A percentile compares a stretch with the other conserved stretches of the same genome.
Evolutionary conservation across 2,888 invertebrate genomes (phyloP).

Genomic region (Phyllotreta striolata): DNA sequence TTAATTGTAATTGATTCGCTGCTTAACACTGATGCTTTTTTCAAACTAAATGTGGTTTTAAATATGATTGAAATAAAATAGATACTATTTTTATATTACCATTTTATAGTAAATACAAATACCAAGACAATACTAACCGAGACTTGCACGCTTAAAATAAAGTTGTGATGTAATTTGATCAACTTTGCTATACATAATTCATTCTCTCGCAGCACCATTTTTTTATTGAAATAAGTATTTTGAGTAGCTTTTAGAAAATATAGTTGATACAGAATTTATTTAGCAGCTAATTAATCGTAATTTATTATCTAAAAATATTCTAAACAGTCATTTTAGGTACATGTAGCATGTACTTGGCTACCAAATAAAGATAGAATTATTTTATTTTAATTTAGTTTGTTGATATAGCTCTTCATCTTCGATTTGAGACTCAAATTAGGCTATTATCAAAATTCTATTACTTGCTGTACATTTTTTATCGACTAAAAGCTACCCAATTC

Average conservation of each 20-base stretch:
- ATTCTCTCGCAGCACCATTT: constrained; percentile 15
- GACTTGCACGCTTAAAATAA: constrained; percentile 15
- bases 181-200: constrained; percentile 6
- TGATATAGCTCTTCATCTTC: no score
- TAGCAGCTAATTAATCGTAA: neutral
- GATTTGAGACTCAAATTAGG: no score
- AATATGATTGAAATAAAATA: no score
- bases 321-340: no score
- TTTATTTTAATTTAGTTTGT: no score
- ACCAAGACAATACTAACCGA: constrained; percentile 10
- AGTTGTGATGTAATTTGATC: constrained; percentile 18
- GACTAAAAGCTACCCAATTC: constrained; percentile 15
- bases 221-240: constrained; percentile 6
- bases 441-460: neutral
- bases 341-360: no score
- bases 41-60: no score
- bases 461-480: neutral
- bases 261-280: constrained; percentile 2
- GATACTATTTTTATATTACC: constrained; percentile 12
- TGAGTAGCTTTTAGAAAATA: neutral
- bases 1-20: no score
- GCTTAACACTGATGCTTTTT: no score
- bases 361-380: no score
- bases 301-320: constrained; percentile 3
- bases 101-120: constrained; percentile 14